A percentile compares a stretch with the other conserved stretches of the same genome.
These are phyloP conservation scores for Orthosia incerta DNA, from an alignment of 2,888 invertebrate species.

Conservation along the genomic window DNA sequence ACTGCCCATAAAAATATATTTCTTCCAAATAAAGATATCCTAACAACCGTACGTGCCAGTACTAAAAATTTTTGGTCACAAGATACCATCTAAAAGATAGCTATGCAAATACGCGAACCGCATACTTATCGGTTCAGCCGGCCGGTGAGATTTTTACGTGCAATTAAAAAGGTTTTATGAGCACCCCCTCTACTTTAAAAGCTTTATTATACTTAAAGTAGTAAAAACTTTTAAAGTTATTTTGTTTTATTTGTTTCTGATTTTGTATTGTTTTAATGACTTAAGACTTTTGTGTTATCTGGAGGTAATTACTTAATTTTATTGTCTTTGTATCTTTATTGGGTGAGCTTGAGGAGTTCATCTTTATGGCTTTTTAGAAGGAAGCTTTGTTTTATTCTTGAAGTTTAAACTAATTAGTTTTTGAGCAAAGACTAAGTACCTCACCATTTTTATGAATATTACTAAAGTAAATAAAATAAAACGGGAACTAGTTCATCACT, in stretches of 20 bases:
- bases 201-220: conserved; percentile 59
- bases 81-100: conserved; percentile 75
- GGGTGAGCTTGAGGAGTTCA: conserved; percentile 26
- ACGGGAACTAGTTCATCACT: no score
- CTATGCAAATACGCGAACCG: conserved; percentile 75
- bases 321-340: conserved; percentile 51
- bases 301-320: conserved; percentile 47
- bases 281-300: conserved; percentile 49
- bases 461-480: no score
- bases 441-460: no score
- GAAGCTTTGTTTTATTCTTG: background rate
- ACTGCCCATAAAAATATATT: conserved; percentile 21
- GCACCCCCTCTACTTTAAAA: conserved; percentile 60
- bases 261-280: conserved; percentile 54
- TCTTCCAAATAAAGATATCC: conserved; percentile 28
- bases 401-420: background rate
- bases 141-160: conserved; percentile 68
- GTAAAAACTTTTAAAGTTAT: conserved; percentile 59
- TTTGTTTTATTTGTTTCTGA: conserved; percentile 42
- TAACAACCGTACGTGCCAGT: conserved; percentile 60
- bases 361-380: conserved; percentile 14
- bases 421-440: no score
- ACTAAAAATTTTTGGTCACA: conserved; percentile 70
- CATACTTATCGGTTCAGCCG: conserved; percentile 67
- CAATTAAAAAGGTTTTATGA: conserved; percentile 71